Evolutionary conservation across 2,888 invertebrate genomes (phyloP).

Genomic region (Drosophila lutescens): DNA sequence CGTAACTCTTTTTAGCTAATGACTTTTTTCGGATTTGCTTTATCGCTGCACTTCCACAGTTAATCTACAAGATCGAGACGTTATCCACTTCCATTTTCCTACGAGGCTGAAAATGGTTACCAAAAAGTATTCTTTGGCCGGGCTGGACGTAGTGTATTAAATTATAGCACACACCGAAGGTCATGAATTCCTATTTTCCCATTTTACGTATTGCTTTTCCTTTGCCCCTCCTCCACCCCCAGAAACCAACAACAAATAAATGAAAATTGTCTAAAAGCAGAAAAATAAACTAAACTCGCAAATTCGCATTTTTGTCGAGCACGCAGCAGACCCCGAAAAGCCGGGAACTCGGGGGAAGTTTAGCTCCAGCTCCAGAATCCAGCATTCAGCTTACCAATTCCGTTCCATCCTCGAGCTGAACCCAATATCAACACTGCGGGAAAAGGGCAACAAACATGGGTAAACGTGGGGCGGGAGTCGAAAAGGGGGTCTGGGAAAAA

Average conservation of each 20-base stretch:
- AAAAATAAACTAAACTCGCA: constrained; percentile 81
- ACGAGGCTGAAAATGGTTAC: constrained; percentile 21
- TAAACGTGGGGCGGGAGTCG: constrained; percentile 11
- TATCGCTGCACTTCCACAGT: constrained; percentile 9
- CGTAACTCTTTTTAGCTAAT: constrained; percentile 36
- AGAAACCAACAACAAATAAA: constrained; percentile 65
- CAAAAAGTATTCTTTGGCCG: constrained; percentile 54
- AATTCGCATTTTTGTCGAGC: constrained; percentile 82
- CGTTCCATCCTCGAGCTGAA: constrained; percentile 40
- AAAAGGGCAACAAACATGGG: constrained; percentile 68
- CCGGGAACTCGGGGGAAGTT: not conserved
- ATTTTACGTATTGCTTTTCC: constrained; percentile 77
- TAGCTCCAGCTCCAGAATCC: constrained; percentile 3
- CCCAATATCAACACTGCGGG: constrained; percentile 44
- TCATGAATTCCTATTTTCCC: constrained; percentile 78
- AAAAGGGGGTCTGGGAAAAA: constrained; percentile 51
- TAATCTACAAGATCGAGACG: constrained; percentile 26
- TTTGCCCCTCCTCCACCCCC: constrained; percentile 23
- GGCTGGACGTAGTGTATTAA: constrained; percentile 74
- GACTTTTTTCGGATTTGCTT: constrained; percentile 28
- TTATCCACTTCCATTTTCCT: not conserved
- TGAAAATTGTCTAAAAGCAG: constrained; percentile 80
- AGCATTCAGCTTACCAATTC: constrained; percentile 23
- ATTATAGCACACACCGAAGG: constrained; percentile 80
- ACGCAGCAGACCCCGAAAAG: constrained; percentile 58